Percentiles rank a stretch among this genome's conserved stretches.
Evolutionary conservation across 2,797 vertebrate species (phyloP).

Genomic region (Sciaenops ocellatus): DNA sequence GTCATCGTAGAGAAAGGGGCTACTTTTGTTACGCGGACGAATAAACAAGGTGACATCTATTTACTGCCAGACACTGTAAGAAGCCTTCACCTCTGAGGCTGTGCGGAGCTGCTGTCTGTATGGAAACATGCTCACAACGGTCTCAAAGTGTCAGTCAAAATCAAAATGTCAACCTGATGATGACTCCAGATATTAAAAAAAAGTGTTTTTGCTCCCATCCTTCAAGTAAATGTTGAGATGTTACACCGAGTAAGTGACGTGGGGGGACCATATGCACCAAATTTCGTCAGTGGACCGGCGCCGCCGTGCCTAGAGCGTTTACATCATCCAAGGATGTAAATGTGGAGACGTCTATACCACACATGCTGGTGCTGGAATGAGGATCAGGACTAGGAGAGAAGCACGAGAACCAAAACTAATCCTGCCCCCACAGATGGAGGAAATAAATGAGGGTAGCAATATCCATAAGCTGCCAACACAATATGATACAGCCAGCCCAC

Average conservation of each 20-base stretch:
- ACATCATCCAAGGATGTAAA: neutral
- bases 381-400: neutral
- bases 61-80: neutral
- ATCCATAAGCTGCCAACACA: slow-evolving; percentile 3
- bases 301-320: neutral
- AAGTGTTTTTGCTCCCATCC: neutral
- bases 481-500: slow-evolving; percentile 3
- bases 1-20: neutral
- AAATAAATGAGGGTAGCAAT: slow-evolving; percentile 15
- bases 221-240: neutral
- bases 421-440: slow-evolving; percentile 18
- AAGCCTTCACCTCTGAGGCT: neutral
- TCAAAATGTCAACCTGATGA: neutral
- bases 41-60: neutral
- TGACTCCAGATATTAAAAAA: neutral
- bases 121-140: neutral
- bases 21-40: neutral
- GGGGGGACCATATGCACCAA: neutral
- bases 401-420: slow-evolving; percentile 19
- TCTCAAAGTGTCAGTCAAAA: too few relatives aligned
- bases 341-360: neutral
- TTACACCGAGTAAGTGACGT: neutral
- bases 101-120: neutral
- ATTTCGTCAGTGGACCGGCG: neutral
- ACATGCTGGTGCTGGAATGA: slow-evolving; percentile 16